Conservation (phyloP, 92 coral and sea anemone genomes). For the Ricordea florida region DNA sequence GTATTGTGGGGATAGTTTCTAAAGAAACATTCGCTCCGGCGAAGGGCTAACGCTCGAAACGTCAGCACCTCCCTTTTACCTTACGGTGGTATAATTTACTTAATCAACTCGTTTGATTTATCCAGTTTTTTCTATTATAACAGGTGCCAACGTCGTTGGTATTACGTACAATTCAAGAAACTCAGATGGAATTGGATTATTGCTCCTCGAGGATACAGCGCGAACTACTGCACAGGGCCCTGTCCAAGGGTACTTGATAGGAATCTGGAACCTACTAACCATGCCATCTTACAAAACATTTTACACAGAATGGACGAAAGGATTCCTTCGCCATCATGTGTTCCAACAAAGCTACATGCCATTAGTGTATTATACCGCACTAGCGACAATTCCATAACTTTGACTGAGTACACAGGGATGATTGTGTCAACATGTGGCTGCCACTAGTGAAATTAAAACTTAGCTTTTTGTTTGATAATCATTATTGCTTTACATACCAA, state of each 20-base stretch:
- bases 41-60: too few relatives aligned
- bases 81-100: too few relatives aligned
- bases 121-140: too few relatives aligned
- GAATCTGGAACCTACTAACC: slow-evolving; percentile 52
- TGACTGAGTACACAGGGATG: slow-evolving; percentile 60
- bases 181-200: slow-evolving; percentile 54
- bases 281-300: slow-evolving; percentile 61
- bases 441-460: background rate
- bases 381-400: slow-evolving; percentile 30
- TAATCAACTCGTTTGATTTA: too few relatives aligned
- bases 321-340: slow-evolving; percentile 53
- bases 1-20: too few relatives aligned
- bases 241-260: slow-evolving; percentile 40
- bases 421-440: slow-evolving; percentile 63
- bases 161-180: slow-evolving; percentile 32
- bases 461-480: background rate
- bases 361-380: slow-evolving; percentile 36
- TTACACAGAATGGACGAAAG: slow-evolving; percentile 24
- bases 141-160: slow-evolving; percentile 23
- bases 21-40: too few relatives aligned
- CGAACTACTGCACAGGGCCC: slow-evolving; percentile 42
- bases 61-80: too few relatives aligned
- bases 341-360: slow-evolving; percentile 48
- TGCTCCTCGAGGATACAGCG: slow-evolving; percentile 60
- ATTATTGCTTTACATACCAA: too few relatives aligned